Percentiles rank a stretch among this genome's conserved stretches.
These are phyloP conservation scores for Glyphotaelius pellucidus DNA, from an alignment of 2,888 invertebrate genomes.

Conservation along the genomic window DNA sequence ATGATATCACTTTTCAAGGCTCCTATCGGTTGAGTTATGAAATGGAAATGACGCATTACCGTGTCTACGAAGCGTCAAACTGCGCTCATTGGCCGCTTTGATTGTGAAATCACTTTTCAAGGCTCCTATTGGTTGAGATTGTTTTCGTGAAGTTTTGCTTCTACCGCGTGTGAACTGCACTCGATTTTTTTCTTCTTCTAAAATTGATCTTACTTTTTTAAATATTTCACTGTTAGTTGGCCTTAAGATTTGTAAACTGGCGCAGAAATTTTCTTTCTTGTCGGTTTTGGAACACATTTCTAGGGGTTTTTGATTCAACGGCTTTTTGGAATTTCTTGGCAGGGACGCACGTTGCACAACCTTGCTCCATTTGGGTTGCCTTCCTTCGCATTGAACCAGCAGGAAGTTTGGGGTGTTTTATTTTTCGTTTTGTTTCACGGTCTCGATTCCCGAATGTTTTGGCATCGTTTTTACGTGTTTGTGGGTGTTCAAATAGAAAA, in stretches of 20 bases:
- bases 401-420: not conserved
- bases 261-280: not conserved
- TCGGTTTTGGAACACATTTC: not conserved
- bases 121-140: no score
- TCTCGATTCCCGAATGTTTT: not conserved
- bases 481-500: not conserved
- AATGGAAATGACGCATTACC: no score
- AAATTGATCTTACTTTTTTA: no score
- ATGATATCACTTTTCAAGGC: no score
- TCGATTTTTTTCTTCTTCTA: no score
- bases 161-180: no score
- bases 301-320: not conserved
- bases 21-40: no score
- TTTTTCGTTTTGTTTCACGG: constrained; percentile 16
- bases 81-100: no score
- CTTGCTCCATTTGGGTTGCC: not conserved
- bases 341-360: not conserved
- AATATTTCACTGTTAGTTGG: no score
- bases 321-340: not conserved
- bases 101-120: no score
- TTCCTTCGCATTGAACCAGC: constrained; percentile 17
- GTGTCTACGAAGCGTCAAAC: no score
- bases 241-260: not conserved
- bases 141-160: no score
- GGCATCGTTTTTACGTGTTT: not conserved